Conservation (phyloP, 2,888 invertebrate species). For the Tachystola acroxantha region DNA sequence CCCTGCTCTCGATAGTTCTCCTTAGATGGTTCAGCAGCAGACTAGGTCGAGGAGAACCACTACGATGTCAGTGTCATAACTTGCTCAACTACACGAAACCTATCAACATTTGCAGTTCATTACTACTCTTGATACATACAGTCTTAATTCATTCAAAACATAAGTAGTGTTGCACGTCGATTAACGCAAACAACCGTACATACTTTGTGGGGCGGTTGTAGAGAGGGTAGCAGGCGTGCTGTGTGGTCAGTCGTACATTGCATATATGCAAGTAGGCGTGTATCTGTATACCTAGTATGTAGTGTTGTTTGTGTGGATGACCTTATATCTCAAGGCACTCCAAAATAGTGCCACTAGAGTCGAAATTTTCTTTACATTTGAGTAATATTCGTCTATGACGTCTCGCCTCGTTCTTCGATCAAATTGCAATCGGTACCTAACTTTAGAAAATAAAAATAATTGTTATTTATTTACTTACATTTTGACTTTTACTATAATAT, state of each 20-base stretch:
- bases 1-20: constrained; percentile 76
- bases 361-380: no score
- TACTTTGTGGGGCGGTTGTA: constrained; percentile 11
- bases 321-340: constrained; percentile 43
- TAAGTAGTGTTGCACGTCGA: constrained; percentile 24
- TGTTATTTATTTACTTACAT: no score
- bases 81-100: constrained; percentile 35
- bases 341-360: constrained; percentile 30
- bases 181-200: constrained; percentile 10
- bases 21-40: constrained; percentile 74
- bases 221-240: constrained; percentile 29
- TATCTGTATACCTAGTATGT: constrained; percentile 42
- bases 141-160: constrained; percentile 7
- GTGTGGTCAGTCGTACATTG: constrained; percentile 57
- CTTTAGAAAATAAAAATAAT: no score
- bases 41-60: constrained; percentile 76
- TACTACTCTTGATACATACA: constrained; percentile 29
- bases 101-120: constrained; percentile 30
- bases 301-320: constrained; percentile 46
- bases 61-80: constrained; percentile 70
- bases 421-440: no score
- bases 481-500: no score
- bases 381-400: no score
- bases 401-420: no score
- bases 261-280: constrained; percentile 3